Conservation (phyloP, 2,113 vertebrate species). For the Paraplagusia blochii region DNA sequence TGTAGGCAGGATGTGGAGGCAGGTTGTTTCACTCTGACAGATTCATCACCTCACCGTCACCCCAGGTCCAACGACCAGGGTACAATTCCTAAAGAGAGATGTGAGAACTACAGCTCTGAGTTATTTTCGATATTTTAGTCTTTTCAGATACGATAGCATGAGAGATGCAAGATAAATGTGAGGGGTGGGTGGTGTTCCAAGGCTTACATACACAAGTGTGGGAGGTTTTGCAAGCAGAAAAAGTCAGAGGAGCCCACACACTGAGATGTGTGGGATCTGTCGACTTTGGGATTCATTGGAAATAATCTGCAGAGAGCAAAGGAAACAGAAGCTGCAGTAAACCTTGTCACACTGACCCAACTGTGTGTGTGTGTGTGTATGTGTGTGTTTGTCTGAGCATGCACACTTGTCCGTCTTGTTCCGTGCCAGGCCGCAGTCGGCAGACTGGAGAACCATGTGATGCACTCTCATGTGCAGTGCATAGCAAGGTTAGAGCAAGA, state of each 20-base stretch:
- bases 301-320: slow-evolving; percentile 26
- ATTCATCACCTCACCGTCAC: slow-evolving; percentile 44
- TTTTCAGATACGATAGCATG: slow-evolving; percentile 13
- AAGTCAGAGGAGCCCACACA: slow-evolving; percentile 37
- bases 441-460: slow-evolving; percentile 61
- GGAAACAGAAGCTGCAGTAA: slow-evolving; percentile 21
- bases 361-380: slow-evolving; percentile 5
- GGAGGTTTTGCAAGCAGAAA: slow-evolving; percentile 56
- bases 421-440: slow-evolving; percentile 49
- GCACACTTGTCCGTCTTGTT: slow-evolving; percentile 17
- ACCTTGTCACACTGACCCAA: slow-evolving; percentile 34
- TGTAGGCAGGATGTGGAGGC: slow-evolving; percentile 55
- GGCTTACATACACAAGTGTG: slow-evolving; percentile 54
- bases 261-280: slow-evolving; percentile 53
- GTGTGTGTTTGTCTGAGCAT: slow-evolving; percentile 8
- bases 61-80: slow-evolving; percentile 27
- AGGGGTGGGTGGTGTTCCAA: slow-evolving; percentile 35
- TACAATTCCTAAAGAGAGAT: slow-evolving; percentile 1
- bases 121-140: slow-evolving; percentile 28
- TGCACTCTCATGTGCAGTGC: slow-evolving; percentile 57
- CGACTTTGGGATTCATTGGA: slow-evolving; percentile 42
- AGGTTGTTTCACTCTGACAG: slow-evolving; percentile 53
- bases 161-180: slow-evolving; percentile 37
- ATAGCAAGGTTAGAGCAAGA: slow-evolving; percentile 51
- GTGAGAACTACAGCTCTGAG: not conserved